Evolutionary conservation across 1,140 invertebrate genomes (phyloP), one percentile per base, ranked within the genome.

Genomic region (Ptiloglossa arizonensis): DNA sequence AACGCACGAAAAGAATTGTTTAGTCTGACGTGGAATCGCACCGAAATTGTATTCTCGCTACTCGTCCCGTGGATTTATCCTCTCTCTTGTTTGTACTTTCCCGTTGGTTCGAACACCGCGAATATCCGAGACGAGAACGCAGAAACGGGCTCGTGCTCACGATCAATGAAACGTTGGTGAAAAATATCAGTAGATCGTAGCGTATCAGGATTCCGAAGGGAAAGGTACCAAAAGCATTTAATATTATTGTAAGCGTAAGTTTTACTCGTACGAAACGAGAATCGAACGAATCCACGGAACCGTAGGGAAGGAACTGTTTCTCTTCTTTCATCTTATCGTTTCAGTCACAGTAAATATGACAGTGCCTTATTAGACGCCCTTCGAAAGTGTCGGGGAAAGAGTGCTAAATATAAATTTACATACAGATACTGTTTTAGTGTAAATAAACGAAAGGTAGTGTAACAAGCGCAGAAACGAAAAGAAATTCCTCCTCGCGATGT

Each of bases 321-420:
- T 82, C 44, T 82, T 86, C 62, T 64, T 60, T 76, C 74, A 44
- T 77, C 76, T 57, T 54, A 86, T 75, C 62, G 63, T 74, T 84
- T 84, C 67, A 82, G 81, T 87, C 81, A 52, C 62, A 82, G 81
- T 81, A 81, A 87, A 74, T n/a, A n/a, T 69, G 80, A 84, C 79
- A 86, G 88, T 89, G 88, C 88, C 88, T 89, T 89, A 89, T 87
- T 88, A 89, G 86, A 85, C 74, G 72, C 80, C 66, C 79, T 87
- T 81, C 63, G 72, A 78, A 81, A 80, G 80, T 68, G 57, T 80
- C 50, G 75, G 52, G 52, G 44, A 82, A 86, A 80, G 81, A 88
- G 83, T 80, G 74, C 77, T 86, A 60, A 87, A 86, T 88, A 77
- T 69, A 38, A 63, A 35, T 80, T 70, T 60, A 50, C 44, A 72